phyloP scores from a whole-genome alignment of 2,888 invertebrate species.

The Acrobasis repandana region DNA sequence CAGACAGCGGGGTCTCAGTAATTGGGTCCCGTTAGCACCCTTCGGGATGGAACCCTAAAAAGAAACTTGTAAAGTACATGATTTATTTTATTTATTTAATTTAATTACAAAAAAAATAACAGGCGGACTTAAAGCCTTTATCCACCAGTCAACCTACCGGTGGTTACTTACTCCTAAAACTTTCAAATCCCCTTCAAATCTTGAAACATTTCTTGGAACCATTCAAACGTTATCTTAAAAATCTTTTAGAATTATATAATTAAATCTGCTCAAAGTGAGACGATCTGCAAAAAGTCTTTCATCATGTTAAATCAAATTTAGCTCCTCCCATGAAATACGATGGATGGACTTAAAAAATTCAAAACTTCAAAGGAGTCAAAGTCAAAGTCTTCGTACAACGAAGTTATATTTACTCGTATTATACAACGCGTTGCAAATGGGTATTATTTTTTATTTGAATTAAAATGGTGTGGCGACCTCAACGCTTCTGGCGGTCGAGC shows the following conservation, averaged over 20 bases:
- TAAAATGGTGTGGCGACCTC: too few relatives aligned
- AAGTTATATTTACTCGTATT: background rate
- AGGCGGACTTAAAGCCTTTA: too few relatives aligned
- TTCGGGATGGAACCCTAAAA: too few relatives aligned
- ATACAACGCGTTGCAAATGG: too few relatives aligned
- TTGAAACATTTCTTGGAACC: conserved; percentile 24
- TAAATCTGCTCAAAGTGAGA: conserved; percentile 54
- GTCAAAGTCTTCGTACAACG: background rate
- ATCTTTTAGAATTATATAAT: conserved; percentile 45
- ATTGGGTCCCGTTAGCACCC: too few relatives aligned
- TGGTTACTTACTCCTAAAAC: background rate
- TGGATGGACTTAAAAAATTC: conserved; percentile 54
- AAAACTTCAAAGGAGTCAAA: conserved; percentile 68
- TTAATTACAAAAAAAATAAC: too few relatives aligned
- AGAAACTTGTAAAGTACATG: too few relatives aligned
- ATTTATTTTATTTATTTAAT: too few relatives aligned
- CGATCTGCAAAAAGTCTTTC: conserved; percentile 44
- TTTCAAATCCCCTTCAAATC: conserved; percentile 23
- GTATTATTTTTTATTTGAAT: too few relatives aligned
- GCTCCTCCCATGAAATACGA: conserved; percentile 56
- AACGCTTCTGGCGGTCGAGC: too few relatives aligned
- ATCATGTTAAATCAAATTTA: conserved; percentile 62
- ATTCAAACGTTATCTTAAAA: conserved; percentile 26
- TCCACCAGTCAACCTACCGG: too few relatives aligned
- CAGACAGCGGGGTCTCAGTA: too few relatives aligned